phyloP scores from a whole-genome alignment of 1,140 invertebrate species.

The Coptotermes formosanus region DNA sequence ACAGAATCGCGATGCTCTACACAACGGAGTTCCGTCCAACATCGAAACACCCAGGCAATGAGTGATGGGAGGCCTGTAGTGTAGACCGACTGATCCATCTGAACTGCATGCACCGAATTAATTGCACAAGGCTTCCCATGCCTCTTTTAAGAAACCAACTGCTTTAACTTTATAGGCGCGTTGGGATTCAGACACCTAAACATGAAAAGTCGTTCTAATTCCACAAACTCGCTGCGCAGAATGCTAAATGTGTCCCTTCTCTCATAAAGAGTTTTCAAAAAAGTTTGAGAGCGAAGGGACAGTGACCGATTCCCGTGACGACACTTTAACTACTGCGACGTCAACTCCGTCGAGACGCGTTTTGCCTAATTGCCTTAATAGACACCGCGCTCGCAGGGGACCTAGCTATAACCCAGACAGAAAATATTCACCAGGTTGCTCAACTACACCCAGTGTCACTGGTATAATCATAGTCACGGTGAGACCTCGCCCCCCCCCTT shows the following conservation, averaged over 20 bases:
- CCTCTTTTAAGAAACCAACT: too few species aligned
- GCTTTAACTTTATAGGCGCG: too few species aligned
- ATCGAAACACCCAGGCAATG: too few species aligned
- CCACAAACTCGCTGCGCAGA: not conserved
- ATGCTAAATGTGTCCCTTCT: not conserved
- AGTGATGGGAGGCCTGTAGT: too few species aligned
- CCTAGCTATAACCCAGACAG: not conserved
- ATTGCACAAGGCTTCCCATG: too few species aligned
- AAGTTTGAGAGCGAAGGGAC: slow-evolving; percentile 1
- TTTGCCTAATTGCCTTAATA: slow-evolving; percentile 4
- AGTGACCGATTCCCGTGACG: not conserved
- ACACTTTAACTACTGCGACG: not conserved
- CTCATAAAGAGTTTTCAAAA: slow-evolving; percentile 4
- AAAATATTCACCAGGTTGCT: not conserved
- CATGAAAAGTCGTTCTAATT: slow-evolving; percentile 1
- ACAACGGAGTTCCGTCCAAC: too few species aligned
- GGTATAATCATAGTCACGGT: too few species aligned
- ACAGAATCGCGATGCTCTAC: too few species aligned
- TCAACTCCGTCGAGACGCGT: not conserved
- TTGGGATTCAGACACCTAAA: not conserved
- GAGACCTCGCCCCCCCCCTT: too few species aligned
- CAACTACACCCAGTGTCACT: too few species aligned
- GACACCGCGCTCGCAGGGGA: not conserved
- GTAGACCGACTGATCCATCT: too few species aligned
- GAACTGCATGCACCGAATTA: too few species aligned